Evolutionary conservation across 2,888 invertebrate species (phyloP), one percentile per base, ranked within the genome.

Genomic region (Brachycybe producta): DNA sequence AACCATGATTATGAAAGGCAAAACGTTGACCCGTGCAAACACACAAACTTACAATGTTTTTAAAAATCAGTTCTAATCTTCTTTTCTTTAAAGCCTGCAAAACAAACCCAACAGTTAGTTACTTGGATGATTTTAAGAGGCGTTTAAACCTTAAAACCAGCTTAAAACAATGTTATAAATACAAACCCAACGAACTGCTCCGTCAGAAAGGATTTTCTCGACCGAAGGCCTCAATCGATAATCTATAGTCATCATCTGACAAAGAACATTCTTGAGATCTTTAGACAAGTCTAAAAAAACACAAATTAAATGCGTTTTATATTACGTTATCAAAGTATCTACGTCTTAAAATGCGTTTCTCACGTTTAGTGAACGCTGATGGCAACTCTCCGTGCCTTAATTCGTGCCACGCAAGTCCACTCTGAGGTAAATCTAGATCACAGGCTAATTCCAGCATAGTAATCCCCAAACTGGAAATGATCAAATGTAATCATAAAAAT

Each of bases 381-480:
- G 78, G 77, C 23, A 77, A 63, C 2, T 67, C 62, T n/a, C 75
- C 74, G 42, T 67, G 67, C 19, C 82, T 64, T 23, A 83, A 63
- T 45, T 72, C 64, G 58, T 80, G 80, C 84, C 84, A 84, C 24
- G 75, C 66, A 0, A 74, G 73, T 1, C 82, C 83, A 57, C 77
- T 74, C 35, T 73, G 67, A 1, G 84, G 84, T 50, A 84, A 65
- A 56, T 79, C 77, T 53, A 83, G 70, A 65, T 80, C 80, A 56
- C 77, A 75, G 1, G 80, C 75, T 36, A 84, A 61, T 63, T 84
- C 83, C 45, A 84, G 63, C 54, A 82, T 73, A 3, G 79, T 76
- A 56, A 84, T 75, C 3, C 83, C 84, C 41, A 85, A 66, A 60
- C 81, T 70, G n/a, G n/a, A n/a, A n/a, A 59, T 55, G 61, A 55